phyloP scores from a whole-genome alignment of 2,888 invertebrate species.

The Rhaphigaster nebulosa region DNA sequence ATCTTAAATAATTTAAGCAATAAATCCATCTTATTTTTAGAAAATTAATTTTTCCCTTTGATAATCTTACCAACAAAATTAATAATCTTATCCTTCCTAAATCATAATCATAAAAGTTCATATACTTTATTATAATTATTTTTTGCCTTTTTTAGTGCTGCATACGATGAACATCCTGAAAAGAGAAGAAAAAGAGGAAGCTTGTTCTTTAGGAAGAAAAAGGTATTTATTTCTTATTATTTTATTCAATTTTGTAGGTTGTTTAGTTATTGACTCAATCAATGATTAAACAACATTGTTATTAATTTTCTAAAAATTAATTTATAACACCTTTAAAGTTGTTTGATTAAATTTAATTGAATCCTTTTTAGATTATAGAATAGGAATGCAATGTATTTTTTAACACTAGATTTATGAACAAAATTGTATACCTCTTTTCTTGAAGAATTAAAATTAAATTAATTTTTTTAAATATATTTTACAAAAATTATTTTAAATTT shows the following conservation, averaged over 20 bases:
- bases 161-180: slow-evolving; percentile 79
- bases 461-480: too few species aligned
- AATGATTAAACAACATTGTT: neutral
- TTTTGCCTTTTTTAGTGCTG: slow-evolving; percentile 64
- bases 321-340: neutral
- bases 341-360: neutral
- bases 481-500: too few species aligned
- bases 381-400: too few species aligned
- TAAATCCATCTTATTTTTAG: neutral
- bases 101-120: neutral
- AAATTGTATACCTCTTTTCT: too few species aligned
- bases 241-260: neutral
- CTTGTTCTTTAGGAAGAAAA: slow-evolving; percentile 92
- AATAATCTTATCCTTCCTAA: neutral
- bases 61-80: neutral
- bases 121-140: neutral
- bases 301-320: neutral
- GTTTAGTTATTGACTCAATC: neutral
- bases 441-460: too few species aligned
- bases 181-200: slow-evolving; percentile 91
- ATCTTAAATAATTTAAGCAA: neutral
- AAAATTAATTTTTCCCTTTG: neutral
- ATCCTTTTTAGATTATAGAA: neutral
- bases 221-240: slow-evolving; percentile 71
- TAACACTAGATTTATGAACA: too few species aligned